Evolutionary conservation across 2,797 vertebrate species (phyloP).

Genomic region (Esox masquinongy): DNA sequence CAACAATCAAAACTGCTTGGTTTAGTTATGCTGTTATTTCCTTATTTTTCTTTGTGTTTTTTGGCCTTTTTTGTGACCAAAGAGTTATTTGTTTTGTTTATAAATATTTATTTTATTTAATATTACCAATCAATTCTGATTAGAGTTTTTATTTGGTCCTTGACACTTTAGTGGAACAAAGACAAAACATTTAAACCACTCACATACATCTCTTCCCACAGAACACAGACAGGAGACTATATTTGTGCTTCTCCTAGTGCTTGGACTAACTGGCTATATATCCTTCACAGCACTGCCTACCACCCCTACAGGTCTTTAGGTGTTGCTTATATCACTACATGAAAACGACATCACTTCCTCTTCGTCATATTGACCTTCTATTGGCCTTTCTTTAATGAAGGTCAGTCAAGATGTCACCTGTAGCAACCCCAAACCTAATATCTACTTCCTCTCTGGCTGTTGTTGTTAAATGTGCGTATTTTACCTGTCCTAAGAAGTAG

Average conservation of each 20-base stretch:
- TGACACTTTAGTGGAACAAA: conserved; percentile 71
- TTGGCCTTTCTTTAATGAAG: conserved; percentile 22
- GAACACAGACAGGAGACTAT: conserved; percentile 40
- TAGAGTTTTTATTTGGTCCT: conserved; percentile 30
- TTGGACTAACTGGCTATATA: conserved; percentile 54
- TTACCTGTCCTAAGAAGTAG: conserved; percentile 68
- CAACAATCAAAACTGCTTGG: not conserved
- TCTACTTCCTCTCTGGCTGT: conserved; percentile 45
- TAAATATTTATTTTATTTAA: too few relatives aligned
- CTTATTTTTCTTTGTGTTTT: not conserved
- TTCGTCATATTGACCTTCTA: conserved; percentile 44
- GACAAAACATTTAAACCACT: conserved; percentile 63
- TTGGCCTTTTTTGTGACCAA: not conserved
- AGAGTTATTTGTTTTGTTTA: not conserved
- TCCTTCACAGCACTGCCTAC: conserved; percentile 62
- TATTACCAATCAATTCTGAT: too few relatives aligned
- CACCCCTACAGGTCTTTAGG: conserved; percentile 42
- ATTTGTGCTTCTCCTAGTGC: conserved; percentile 39
- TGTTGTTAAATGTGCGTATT: conserved; percentile 71
- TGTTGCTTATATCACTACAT: conserved; percentile 35
- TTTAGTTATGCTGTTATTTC: not conserved
- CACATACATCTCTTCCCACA: conserved; percentile 49
- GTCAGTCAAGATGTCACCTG: conserved; percentile 57
- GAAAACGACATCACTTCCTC: conserved; percentile 37
- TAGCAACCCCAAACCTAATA: conserved; percentile 49